Conservation (phyloP, 2,888 invertebrate genomes). For the Theretra japonica region DNA sequence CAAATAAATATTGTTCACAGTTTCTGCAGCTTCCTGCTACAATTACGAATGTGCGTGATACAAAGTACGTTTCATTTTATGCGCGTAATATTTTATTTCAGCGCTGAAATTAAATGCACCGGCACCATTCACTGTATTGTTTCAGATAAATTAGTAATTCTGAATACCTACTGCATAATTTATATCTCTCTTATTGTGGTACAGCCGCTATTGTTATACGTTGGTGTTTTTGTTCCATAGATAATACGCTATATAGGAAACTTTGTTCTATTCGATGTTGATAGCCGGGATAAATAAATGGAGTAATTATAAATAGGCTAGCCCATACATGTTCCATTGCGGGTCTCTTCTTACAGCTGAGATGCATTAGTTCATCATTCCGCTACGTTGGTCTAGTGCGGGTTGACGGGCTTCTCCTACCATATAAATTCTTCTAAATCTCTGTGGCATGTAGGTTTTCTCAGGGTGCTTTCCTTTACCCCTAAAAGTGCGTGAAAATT, state of each 20-base stretch:
- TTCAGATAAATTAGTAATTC: slow-evolving; percentile 45
- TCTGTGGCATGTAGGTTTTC: too few species aligned
- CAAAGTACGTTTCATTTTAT: background rate
- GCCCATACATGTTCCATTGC: background rate
- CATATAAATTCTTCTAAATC: too few species aligned
- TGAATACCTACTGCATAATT: slow-evolving; percentile 15
- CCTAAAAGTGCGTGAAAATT: too few species aligned
- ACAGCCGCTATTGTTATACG: background rate
- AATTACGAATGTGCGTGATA: background rate
- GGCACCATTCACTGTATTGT: slow-evolving; percentile 34
- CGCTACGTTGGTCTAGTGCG: too few species aligned
- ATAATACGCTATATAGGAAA: too few species aligned
- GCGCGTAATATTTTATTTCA: background rate
- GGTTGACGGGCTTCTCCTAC: too few species aligned
- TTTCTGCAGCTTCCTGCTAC: background rate
- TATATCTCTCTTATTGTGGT: background rate
- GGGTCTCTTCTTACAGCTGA: too few species aligned
- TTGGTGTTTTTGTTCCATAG: background rate
- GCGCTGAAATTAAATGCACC: slow-evolving; percentile 10
- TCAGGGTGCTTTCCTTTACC: too few species aligned
- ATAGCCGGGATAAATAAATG: background rate
- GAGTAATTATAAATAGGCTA: background rate
- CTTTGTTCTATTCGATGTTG: background rate
- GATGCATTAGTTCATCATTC: too few species aligned
- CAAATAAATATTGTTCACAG: background rate